phyloP scores from a whole-genome alignment of 2,113 vertebrate species.

The Tragelaphus imberbis region DNA sequence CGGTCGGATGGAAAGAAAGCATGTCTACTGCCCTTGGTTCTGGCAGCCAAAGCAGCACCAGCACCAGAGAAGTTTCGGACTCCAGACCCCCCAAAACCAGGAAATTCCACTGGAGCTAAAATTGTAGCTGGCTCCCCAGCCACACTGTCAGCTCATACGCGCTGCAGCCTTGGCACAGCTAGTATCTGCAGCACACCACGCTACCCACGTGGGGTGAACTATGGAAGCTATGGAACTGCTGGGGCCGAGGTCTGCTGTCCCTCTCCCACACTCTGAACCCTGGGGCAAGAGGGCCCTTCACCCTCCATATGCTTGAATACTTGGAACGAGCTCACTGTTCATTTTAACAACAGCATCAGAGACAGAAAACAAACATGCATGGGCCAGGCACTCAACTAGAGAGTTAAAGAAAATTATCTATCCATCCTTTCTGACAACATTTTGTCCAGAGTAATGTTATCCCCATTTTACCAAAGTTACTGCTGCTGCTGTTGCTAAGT shows the following conservation, averaged over 20 bases:
- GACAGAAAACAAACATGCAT: not conserved
- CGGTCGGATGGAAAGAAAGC: constrained; percentile 61
- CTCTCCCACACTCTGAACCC: not conserved
- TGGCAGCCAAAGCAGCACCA: constrained; percentile 53
- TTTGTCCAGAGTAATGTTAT: not conserved
- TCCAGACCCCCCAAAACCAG: constrained; percentile 63
- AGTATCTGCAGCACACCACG: not conserved
- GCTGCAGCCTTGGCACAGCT: not conserved
- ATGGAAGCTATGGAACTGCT: not conserved
- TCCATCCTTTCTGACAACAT: not conserved
- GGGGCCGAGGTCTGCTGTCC: not conserved
- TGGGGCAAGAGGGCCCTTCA: not conserved
- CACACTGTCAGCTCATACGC: not conserved
- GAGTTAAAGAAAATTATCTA: not conserved
- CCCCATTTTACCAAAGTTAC: not conserved
- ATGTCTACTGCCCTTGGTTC: constrained; percentile 47
- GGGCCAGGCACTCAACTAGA: not conserved
- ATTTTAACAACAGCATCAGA: not conserved
- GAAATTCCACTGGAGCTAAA: constrained; percentile 72
- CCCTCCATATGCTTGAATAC: not conserved
- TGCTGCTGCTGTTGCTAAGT: too few species aligned
- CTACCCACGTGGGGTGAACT: not conserved
- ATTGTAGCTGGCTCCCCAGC: constrained; percentile 31
- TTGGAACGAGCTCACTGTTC: not conserved
- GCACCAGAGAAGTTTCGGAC: constrained; percentile 56